Evolutionary conservation across 2,888 invertebrate genomes (phyloP).

Genomic region (Tetanocera ferruginea): DNA sequence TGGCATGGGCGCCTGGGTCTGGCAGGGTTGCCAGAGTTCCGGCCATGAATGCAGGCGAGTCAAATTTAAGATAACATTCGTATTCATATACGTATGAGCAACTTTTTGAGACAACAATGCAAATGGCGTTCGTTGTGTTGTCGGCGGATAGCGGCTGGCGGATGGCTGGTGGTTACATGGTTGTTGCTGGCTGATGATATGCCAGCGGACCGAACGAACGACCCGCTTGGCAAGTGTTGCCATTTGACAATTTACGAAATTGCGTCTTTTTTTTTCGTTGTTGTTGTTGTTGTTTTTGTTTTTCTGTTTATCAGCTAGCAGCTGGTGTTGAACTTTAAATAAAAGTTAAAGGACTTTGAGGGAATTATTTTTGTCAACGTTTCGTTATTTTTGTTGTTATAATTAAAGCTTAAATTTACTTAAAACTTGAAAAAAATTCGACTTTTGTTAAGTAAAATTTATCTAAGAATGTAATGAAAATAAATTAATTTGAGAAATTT

Average conservation of each 20-base stretch:
- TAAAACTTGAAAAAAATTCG: no score
- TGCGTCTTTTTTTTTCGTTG: constrained; percentile 24
- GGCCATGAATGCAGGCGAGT: constrained; percentile 15
- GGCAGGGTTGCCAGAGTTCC: not conserved
- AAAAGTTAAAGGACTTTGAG: not conserved
- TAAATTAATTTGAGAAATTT: no score
- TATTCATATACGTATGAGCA: constrained; percentile 10
- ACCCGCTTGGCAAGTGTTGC: constrained; percentile 21
- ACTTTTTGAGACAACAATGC: not conserved
- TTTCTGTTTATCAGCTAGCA: not conserved
- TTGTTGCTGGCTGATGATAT: not conserved
- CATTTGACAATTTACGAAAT: constrained; percentile 31
- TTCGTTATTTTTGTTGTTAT: no score
- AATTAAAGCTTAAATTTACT: no score
- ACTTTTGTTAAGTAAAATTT: no score
- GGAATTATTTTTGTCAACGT: no score
- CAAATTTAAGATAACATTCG: constrained; percentile 20
- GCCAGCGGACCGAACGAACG: not conserved
- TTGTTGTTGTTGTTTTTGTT: not conserved
- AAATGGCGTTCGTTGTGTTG: not conserved
- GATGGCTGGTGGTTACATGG: constrained; percentile 21
- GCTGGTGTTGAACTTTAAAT: constrained; percentile 14
- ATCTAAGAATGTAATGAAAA: no score
- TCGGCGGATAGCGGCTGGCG: constrained; percentile 12
- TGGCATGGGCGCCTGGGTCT: not conserved